A percentile compares a stretch with the other conserved stretches of the same genome.
phyloP scores from a whole-genome alignment of 1,140 invertebrate genomes.

The Saccostrea glomerata region DNA sequence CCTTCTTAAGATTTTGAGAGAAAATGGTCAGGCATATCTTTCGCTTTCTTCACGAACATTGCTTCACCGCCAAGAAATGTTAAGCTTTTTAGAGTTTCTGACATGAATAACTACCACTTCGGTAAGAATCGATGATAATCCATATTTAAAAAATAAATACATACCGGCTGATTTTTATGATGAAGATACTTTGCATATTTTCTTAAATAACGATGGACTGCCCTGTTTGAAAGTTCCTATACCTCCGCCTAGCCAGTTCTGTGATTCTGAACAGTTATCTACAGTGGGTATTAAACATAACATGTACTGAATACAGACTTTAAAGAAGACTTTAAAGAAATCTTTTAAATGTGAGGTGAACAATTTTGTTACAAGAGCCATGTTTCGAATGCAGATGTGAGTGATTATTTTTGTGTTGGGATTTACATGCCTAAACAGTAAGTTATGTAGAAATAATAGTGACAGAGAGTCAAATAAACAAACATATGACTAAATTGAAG shows the following conservation, averaged over 20 bases:
- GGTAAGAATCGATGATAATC: background rate
- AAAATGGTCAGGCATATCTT: conserved; percentile 33
- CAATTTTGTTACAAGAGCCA: no score
- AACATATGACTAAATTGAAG: no score
- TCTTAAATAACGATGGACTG: conserved; percentile 44
- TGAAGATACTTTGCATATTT: background rate
- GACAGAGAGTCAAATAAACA: no score
- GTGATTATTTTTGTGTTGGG: no score
- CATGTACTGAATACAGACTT: no score
- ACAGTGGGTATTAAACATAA: no score
- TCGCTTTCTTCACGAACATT: conserved; percentile 15
- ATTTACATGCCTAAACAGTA: no score
- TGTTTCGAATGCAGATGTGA: no score
- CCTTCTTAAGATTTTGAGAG: conserved; percentile 27
- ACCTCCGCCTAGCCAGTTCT: background rate
- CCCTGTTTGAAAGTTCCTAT: conserved; percentile 33
- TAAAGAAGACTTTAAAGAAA: no score
- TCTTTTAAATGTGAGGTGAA: no score
- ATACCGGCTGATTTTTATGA: background rate
- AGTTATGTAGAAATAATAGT: no score
- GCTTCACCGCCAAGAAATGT: conserved; percentile 27
- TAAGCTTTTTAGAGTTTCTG: conserved; percentile 16
- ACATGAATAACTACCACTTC: conserved; percentile 47
- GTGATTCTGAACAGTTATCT: no score
- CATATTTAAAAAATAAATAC: conserved; percentile 26